Evolutionary conservation across 2,888 invertebrate genomes (phyloP).

Genomic region (Mesochorus sp.): DNA sequence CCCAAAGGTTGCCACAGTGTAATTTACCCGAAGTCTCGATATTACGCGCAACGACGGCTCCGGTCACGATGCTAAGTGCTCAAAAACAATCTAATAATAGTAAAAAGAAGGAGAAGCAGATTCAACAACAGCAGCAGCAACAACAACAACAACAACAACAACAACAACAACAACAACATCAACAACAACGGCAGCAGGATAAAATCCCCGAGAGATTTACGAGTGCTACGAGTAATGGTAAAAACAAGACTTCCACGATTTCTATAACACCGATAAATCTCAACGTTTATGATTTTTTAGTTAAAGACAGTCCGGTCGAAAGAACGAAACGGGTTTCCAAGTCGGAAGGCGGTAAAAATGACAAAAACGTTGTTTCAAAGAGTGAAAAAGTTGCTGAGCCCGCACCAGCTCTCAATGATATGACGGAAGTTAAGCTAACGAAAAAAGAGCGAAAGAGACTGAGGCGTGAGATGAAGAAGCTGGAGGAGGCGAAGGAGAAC

Average conservation of each 20-base stretch:
- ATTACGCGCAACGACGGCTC: conserved; percentile 72
- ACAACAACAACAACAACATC: conserved; percentile 63
- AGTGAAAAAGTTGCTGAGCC: conserved; percentile 59
- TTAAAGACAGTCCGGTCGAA: conserved; percentile 14
- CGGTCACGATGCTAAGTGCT: conserved; percentile 9
- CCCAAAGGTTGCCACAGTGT: conserved; percentile 74
- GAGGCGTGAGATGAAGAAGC: conserved; percentile 78
- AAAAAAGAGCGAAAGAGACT: conserved; percentile 79
- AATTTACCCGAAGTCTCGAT: conserved; percentile 80
- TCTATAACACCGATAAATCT: conserved; percentile 49
- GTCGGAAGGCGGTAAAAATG: conserved; percentile 34
- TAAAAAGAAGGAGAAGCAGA: conserved; percentile 68
- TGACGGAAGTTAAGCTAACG: conserved; percentile 76
- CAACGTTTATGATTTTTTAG: conserved; percentile 51
- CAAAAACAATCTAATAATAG: conserved; percentile 62
- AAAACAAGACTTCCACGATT: conserved; percentile 61
- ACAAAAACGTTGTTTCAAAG: conserved; percentile 54
- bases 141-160: conserved; percentile 64
- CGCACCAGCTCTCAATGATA: conserved; percentile 48
- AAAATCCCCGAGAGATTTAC: conserved; percentile 26
- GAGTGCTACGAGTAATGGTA: conserved; percentile 45
- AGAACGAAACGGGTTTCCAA: conserved; percentile 22
- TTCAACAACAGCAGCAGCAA: conserved; percentile 64
- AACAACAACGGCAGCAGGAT: conserved; percentile 59
- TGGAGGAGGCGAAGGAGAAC: conserved; percentile 77